Percentiles rank a stretch among this genome's conserved stretches.
Evolutionary conservation across 2,888 invertebrate genomes (phyloP).

Genomic region (Rhabditoides inermis): DNA sequence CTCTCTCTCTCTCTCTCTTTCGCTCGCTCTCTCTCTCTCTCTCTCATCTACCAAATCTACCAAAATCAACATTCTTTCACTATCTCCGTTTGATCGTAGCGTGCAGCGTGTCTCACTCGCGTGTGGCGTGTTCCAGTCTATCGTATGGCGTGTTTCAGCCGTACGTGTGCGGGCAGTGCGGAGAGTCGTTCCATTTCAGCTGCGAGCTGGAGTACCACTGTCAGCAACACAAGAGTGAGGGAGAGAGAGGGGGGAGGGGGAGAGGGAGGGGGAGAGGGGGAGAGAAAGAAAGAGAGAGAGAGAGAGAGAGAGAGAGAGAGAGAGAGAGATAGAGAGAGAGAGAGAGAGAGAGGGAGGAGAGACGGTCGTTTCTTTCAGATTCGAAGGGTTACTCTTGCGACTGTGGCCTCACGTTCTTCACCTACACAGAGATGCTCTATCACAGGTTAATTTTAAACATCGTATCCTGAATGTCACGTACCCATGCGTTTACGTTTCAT

Average conservation of each 20-base stretch:
- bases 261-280: no score
- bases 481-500: no score
- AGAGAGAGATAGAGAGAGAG: no score
- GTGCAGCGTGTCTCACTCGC: neutral
- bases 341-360: no score
- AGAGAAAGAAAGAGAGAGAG: no score
- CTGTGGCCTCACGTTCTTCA: conserved; percentile 49
- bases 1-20: no score
- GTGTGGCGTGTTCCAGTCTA: neutral
- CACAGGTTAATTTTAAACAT: no score
- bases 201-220: conserved; percentile 50
- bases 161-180: conserved; percentile 46
- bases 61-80: neutral
- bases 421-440: conserved; percentile 51
- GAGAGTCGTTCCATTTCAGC: conserved; percentile 47
- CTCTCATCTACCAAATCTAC: no score
- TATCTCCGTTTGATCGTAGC: neutral
- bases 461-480: no score
- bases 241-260: no score
- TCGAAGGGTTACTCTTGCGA: conserved; percentile 50
- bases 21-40: no score
- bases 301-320: no score
- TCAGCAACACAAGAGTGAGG: conserved; percentile 34
- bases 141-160: conserved; percentile 36
- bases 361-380: conserved; percentile 19